Conservation (phyloP, 2,888 invertebrate genomes). For the Limenitis arthemis region DNA sequence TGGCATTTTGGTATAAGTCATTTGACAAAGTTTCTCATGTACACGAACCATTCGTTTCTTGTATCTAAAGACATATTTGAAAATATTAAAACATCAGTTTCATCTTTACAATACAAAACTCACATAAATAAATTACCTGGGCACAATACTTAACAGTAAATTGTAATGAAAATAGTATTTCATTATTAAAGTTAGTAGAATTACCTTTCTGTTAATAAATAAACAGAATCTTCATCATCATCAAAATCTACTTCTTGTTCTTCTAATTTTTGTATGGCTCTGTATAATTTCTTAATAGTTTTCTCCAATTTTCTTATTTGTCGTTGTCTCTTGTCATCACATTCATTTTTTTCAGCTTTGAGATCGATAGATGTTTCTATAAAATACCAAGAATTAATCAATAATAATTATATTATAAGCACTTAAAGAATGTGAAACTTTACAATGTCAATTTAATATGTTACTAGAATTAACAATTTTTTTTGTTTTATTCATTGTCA, state of each 20-base stretch:
- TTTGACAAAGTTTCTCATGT: constrained; percentile 75
- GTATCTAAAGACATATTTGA: constrained; percentile 39
- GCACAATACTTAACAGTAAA: too few relatives aligned
- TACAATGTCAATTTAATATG: too few relatives aligned
- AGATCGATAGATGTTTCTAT: constrained; percentile 31
- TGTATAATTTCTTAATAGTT: constrained; percentile 74
- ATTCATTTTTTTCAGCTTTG: constrained; percentile 40
- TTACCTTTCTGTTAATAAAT: constrained; percentile 78
- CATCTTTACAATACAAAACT: too few relatives aligned
- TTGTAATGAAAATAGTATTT: not conserved
- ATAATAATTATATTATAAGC: too few relatives aligned
- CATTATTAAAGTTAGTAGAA: not conserved
- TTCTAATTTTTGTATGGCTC: constrained; percentile 78
- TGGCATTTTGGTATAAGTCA: constrained; percentile 69
- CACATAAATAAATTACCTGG: too few relatives aligned
- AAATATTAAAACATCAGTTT: not conserved
- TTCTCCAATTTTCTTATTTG: constrained; percentile 73
- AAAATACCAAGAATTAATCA: not conserved
- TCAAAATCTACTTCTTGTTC: constrained; percentile 80
- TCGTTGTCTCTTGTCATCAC: constrained; percentile 59
- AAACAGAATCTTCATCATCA: constrained; percentile 81
- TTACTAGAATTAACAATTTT: too few relatives aligned
- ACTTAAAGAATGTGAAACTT: too few relatives aligned
- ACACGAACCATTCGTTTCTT: constrained; percentile 61
- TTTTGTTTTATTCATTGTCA: too few relatives aligned